Conservation (phyloP, 2,888 invertebrate genomes). For the Hydrotaea diabolus region DNA sequence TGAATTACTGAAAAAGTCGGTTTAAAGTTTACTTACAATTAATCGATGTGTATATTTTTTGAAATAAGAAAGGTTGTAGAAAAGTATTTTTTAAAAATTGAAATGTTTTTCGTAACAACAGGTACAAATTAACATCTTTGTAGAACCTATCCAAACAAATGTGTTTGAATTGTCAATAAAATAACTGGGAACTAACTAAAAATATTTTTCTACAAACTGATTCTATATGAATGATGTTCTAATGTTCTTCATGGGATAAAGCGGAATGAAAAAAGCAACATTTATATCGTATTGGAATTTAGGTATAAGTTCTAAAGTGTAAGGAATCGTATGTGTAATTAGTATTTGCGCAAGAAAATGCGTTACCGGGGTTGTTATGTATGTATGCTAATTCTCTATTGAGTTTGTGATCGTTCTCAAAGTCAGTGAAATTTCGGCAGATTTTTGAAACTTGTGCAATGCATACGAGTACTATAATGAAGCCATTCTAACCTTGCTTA, state of each 20-base stretch:
- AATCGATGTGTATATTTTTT: conserved; percentile 41
- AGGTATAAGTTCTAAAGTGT: conserved; percentile 42
- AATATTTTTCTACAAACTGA: conserved; percentile 58
- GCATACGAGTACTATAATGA: background rate
- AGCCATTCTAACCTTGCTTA: no score
- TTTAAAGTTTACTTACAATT: conserved; percentile 43
- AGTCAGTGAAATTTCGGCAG: no score
- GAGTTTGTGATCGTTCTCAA: no score
- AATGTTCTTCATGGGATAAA: background rate
- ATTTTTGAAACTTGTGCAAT: no score
- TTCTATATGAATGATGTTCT: background rate
- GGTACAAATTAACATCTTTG: background rate
- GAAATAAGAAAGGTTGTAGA: conserved; percentile 2
- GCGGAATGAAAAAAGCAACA: conserved; percentile 17
- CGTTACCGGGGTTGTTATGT: background rate
- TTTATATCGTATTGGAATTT: conserved; percentile 47
- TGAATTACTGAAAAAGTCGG: conserved; percentile 49
- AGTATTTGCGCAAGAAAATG: background rate
- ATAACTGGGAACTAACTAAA: background rate
- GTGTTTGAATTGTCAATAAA: background rate
- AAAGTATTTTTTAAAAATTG: background rate
- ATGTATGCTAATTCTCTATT: no score
- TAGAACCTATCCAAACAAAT: background rate
- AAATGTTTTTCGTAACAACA: background rate
- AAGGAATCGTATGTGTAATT: conserved; percentile 3